Evolutionary conservation across 2,113 vertebrate genomes (phyloP), one percentile per base, ranked within the genome.

Genomic region (Bagarius yarrelli): DNA sequence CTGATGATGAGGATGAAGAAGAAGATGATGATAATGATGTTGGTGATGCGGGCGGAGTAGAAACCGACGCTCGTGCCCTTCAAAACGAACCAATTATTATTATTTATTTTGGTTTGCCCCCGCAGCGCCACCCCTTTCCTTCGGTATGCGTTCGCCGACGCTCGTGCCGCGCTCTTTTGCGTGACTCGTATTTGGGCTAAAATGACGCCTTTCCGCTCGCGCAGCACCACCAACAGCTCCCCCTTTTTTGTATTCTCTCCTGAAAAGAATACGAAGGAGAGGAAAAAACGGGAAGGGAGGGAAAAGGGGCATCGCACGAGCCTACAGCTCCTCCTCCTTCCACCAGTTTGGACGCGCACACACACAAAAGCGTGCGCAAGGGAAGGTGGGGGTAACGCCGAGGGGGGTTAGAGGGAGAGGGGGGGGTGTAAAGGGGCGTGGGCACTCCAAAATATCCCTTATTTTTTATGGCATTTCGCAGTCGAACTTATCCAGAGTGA

Each of bases 141-240:
- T 47, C 40, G 18, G 32, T 13, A 32, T 66, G 63, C 9, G 32
- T 69, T 69, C 66, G 23, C 66, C 63, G 61, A 60, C 57, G n/a
- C n/a, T 25, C 57, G 57, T 23, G 56, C 23, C 56, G 56, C 56
- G 56, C 57, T 60, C 57, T 16, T 50, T 23, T 32, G 72, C 32
- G 71, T 80, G 44, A 63, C 19, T 47, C 85, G 69, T 79, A 75
- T 75, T 76, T 74, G 67, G 83, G 27, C 78, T 59, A 82, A 76
- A 85, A 85, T 82, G 89, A 91, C 87, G 89, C 89, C 87, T 89
- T 88, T 89, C 87, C 87, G 87, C 82, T 86, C 78, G 27, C 64
- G 63, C 70, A 60, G 52, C 55, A 87, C 84, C 55, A 66, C 78
- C 27, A 73, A 23, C 55, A 78, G 47, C 80, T 70, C 86, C 71